Evolutionary conservation across 2,888 invertebrate species (phyloP), one percentile per base, ranked within the genome.

Genomic region (Parthenolecanium corni): DNA sequence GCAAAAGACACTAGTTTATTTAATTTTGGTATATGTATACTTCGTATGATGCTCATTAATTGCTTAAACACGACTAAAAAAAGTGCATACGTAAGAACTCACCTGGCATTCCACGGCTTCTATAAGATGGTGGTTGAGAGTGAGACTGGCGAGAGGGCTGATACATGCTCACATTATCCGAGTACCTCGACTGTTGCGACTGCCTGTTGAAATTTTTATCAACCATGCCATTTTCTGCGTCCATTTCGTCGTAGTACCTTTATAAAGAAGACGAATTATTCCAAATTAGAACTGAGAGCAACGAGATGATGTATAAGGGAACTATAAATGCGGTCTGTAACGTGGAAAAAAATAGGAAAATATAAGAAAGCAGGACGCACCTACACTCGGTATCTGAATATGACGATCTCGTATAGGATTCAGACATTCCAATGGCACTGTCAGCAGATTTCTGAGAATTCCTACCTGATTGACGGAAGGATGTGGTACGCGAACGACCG

Each of bases 371-470:
- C n/a, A n/a, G n/a, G 6, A 52, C 53, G 67, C 71, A 82, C 82
- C 83, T 81, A 74, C 83, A 79, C 68, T 88, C 87, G 0, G 85
- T 84, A 72, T 88, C 88, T 0, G 82, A 83, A 70, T 83, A 79
- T 0, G 86, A 85, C 63, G 84, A 82, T 0, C 82, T 79, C 0
- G 77, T 71, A 63, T 74, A 75, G 61, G 76, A 74, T 66, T 79
- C 79, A 1, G 80, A 77, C 5, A 78, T 73, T 0, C 77, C 79
- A 66, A 82, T 74, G 0, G 81, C 82, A 9, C 81, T 82, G 68
- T 84, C 83, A 0, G 80, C 80, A 1, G 83, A 78, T 44, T 79
- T 74, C 11, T 71, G 69, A n/a, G 72, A 71, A 63, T 68, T 69
- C 12, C 72, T 70, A 6, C 71, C 71, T 21, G 71, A 66, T 42